Evolutionary conservation across 2,888 invertebrate species (phyloP).

Genomic region (Rhogogaster chlorosoma): DNA sequence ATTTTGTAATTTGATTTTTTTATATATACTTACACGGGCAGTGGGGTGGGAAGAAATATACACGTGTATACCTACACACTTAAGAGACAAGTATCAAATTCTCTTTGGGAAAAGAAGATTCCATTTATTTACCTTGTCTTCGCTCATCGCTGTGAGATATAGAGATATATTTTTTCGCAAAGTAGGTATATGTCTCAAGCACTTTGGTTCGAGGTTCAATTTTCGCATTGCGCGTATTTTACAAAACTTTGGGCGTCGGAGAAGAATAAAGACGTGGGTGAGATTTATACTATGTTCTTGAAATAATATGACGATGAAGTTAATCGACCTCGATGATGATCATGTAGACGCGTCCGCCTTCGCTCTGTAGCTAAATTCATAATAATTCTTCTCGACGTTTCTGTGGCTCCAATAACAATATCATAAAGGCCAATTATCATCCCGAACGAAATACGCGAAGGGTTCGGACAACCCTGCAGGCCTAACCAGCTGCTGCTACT

Average conservation of each 20-base stretch:
- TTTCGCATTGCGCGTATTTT: neutral
- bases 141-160: neutral
- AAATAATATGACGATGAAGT: constrained; percentile 1
- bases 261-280: neutral
- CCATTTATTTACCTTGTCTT: constrained; percentile 8
- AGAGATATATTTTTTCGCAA: neutral
- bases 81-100: neutral
- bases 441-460: neutral
- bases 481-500: neutral
- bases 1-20: neutral
- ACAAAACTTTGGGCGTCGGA: neutral
- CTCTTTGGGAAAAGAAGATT: neutral
- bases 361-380: neutral
- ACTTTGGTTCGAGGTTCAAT: neutral
- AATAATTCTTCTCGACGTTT: neutral
- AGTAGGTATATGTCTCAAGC: neutral
- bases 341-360: neutral
- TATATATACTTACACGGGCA: neutral
- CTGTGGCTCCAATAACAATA: constrained; percentile 16
- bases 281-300: neutral
- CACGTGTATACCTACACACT: neutral
- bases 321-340: neutral
- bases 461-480: constrained; percentile 18
- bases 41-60: neutral
- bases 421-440: constrained; percentile 34